phyloP scores from a whole-genome alignment of 1,140 invertebrate species.

The Pseudomyrmex dendroicus region DNA sequence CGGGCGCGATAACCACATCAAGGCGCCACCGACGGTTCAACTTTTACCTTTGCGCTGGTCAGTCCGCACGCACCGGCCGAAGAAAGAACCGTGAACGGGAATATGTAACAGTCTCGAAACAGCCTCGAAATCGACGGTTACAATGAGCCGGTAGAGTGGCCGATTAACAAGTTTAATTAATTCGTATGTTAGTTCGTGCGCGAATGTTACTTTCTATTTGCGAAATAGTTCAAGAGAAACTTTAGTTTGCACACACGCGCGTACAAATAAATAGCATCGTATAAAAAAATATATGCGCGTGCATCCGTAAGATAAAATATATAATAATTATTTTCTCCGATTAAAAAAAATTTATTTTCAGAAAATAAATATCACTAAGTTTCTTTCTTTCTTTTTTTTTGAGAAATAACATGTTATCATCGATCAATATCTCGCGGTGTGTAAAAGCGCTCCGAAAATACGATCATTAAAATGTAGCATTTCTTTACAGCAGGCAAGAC shows the following conservation, averaged over 20 bases:
- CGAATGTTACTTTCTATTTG: conserved; percentile 29
- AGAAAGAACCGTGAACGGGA: conserved; percentile 73
- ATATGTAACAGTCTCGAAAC: conserved; percentile 57
- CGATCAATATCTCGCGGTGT: no score
- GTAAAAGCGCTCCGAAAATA: not conserved
- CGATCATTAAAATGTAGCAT: conserved; percentile 11
- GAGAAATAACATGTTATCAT: no score
- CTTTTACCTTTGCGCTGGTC: conserved; percentile 75
- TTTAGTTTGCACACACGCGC: not conserved
- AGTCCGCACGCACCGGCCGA: conserved; percentile 63
- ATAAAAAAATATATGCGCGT: not conserved
- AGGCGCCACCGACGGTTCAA: conserved; percentile 72
- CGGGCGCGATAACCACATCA: conserved; percentile 75
- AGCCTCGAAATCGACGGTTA: conserved; percentile 59
- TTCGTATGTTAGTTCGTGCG: conserved; percentile 11
- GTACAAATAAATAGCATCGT: not conserved
- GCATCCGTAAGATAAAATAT: no score
- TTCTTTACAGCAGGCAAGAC: conserved; percentile 45
- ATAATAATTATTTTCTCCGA: no score
- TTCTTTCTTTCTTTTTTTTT: no score
- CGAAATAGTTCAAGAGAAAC: not conserved
- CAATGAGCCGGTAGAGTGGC: conserved; percentile 36
- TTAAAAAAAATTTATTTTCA: no score
- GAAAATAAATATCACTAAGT: no score
- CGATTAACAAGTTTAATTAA: conserved; percentile 49